These are phyloP conservation scores for Xiphias gladius DNA, from an alignment of 2,113 vertebrate genomes.

Conservation along the genomic window DNA sequence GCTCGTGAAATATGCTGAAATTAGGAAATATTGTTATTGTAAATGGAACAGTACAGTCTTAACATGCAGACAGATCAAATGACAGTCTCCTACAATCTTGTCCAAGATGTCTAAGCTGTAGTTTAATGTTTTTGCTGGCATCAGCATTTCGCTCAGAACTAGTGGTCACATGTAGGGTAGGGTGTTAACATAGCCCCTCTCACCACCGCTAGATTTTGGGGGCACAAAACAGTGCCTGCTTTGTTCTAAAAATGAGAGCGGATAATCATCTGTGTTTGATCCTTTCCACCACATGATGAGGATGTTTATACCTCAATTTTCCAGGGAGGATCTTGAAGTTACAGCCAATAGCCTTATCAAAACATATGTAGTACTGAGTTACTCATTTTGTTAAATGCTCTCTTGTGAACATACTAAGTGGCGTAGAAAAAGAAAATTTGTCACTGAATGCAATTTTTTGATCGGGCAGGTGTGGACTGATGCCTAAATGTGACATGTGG, in stretches of 20 bases:
- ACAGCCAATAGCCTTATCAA: conserved; percentile 2
- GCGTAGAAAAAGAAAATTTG: neutral
- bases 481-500: neutral
- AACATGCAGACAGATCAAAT: neutral
- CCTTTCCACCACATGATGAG: conserved; percentile 52
- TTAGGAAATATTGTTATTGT: neutral
- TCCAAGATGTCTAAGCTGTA: neutral
- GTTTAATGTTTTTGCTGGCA: conserved; percentile 18
- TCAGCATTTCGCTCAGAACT: conserved; percentile 22
- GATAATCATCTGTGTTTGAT: conserved; percentile 59
- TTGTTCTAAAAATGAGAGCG: conserved; percentile 63
- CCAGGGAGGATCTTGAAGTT: conserved; percentile 8
- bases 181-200: conserved; percentile 21
- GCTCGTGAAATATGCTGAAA: neutral
- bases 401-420: neutral
- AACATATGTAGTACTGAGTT: conserved; percentile 6
- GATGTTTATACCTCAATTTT: conserved; percentile 34
- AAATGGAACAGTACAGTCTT: neutral
- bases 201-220: conserved; percentile 43
- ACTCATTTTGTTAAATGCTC: neutral
- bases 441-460: neutral
- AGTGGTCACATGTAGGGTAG: conserved; percentile 26
- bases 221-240: conserved; percentile 63
- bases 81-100: neutral
- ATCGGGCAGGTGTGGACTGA: neutral